Evolutionary conservation across 2,888 invertebrate genomes (phyloP).

Genomic region (Fragum sueziense): DNA sequence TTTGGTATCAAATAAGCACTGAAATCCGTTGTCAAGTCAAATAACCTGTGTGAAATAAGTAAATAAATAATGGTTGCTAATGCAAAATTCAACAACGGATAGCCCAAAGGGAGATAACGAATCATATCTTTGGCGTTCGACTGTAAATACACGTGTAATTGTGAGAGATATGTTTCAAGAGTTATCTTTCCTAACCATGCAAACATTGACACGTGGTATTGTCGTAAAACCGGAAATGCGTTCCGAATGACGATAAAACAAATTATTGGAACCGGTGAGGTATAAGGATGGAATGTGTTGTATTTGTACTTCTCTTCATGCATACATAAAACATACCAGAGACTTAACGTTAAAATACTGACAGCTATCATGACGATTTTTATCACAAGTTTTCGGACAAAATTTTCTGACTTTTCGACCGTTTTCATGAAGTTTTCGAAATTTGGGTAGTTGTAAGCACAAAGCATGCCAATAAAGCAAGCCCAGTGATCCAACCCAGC

Average conservation of each 20-base stretch:
- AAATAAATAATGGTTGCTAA: conserved; percentile 72
- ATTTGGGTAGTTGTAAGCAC: conserved; percentile 76
- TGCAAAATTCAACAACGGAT: conserved; percentile 71
- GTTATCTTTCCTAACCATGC: conserved; percentile 75
- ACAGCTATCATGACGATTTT: conserved; percentile 40
- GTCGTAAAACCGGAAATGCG: conserved; percentile 64
- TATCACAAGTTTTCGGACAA: conserved; percentile 6
- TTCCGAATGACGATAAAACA: conserved; percentile 70
- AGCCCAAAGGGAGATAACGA: conserved; percentile 65
- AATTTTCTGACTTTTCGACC: conserved; percentile 58
- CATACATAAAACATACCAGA: conserved; percentile 67
- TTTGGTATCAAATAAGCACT: conserved; percentile 69
- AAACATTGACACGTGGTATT: conserved; percentile 68
- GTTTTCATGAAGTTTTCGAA: conserved; percentile 68
- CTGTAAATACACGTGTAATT: conserved; percentile 75
- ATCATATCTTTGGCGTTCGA: conserved; percentile 74
- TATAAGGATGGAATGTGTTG: conserved; percentile 70
- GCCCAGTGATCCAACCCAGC: conserved; percentile 76
- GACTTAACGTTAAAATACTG: conserved; percentile 20
- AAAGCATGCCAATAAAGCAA: conserved; percentile 74
- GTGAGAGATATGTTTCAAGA: conserved; percentile 75
- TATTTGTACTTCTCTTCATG: conserved; percentile 65
- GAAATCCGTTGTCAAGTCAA: conserved; percentile 68
- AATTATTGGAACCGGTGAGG: conserved; percentile 69
- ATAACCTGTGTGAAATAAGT: conserved; percentile 66